These are phyloP conservation scores for Dreissena polymorpha DNA, from an alignment of 1,140 invertebrate genomes.

Conservation along the genomic window DNA sequence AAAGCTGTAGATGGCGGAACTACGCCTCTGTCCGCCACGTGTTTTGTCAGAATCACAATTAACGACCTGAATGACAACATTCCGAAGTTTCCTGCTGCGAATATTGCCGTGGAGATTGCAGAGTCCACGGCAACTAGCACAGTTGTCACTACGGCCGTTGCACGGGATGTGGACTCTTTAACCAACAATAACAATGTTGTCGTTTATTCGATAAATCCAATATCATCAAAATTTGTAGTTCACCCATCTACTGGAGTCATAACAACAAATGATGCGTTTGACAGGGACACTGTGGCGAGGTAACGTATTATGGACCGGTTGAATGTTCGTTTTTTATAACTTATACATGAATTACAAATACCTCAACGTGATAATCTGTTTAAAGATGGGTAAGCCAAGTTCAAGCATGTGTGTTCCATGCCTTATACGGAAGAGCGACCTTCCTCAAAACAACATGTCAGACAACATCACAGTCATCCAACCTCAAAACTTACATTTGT, in stretches of 20 bases:
- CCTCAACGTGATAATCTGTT: background rate
- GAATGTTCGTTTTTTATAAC: too few species aligned
- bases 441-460: too few species aligned
- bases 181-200: conserved; percentile 45
- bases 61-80: conserved; percentile 54
- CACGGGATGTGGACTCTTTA: conserved; percentile 45
- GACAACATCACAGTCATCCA: too few species aligned
- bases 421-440: too few species aligned
- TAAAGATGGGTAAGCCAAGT: background rate
- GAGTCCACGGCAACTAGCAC: conserved; percentile 27
- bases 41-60: conserved; percentile 51
- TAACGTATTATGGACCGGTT: background rate
- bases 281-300: conserved; percentile 56
- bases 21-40: conserved; percentile 26
- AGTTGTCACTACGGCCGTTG: conserved; percentile 23
- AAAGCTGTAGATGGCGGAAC: conserved; percentile 49
- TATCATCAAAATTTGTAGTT: conserved; percentile 35
- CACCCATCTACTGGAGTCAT: conserved; percentile 27
- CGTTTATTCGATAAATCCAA: conserved; percentile 24
- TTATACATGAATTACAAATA: background rate
- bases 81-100: conserved; percentile 29
- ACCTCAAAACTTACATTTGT: too few species aligned
- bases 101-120: conserved; percentile 29
- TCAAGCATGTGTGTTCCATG: too few species aligned
- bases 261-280: conserved; percentile 29